These are phyloP conservation scores for Carterocephalus palaemon DNA, from an alignment of 2,888 invertebrate species.

Conservation along the genomic window DNA sequence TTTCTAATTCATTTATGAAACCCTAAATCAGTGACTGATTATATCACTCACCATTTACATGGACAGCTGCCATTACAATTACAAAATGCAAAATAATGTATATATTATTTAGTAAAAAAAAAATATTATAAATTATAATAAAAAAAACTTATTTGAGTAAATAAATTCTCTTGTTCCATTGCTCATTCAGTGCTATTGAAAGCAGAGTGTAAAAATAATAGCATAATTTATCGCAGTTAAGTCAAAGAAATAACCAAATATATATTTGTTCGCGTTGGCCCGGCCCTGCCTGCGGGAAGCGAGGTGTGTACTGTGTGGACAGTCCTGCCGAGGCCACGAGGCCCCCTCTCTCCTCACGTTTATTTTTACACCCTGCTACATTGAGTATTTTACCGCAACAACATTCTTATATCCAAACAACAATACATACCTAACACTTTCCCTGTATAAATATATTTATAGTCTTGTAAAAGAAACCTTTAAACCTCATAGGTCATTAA, in stretches of 20 bases:
- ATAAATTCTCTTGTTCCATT: constrained; percentile 79
- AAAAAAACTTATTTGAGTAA: constrained; percentile 76
- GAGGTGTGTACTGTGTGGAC: constrained; percentile 10
- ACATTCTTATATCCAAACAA: constrained; percentile 72
- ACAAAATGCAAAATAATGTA: constrained; percentile 76
- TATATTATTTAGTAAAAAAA: constrained; percentile 67
- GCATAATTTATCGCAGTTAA: constrained; percentile 7
- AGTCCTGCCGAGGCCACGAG: constrained; percentile 3
- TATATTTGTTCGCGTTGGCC: too few species aligned
- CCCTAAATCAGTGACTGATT: constrained; percentile 63
- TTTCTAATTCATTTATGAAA: constrained; percentile 71
- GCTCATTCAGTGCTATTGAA: constrained; percentile 72
- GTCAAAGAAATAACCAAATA: constrained; percentile 6
- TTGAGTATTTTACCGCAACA: constrained; percentile 77
- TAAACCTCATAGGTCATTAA: constrained; percentile 76
- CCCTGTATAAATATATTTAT: constrained; percentile 78
- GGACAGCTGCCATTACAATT: constrained; percentile 76
- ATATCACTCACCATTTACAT: constrained; percentile 60
- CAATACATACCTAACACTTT: constrained; percentile 76
- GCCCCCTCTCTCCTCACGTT: constrained; percentile 35
- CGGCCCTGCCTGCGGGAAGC: constrained; percentile 1
- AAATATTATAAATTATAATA: constrained; percentile 64
- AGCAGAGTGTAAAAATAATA: constrained; percentile 72
- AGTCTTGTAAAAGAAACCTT: constrained; percentile 78
- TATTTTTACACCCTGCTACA: constrained; percentile 70